These are phyloP conservation scores for Tillus elongatus DNA, from an alignment of 2,888 invertebrate genomes.

Conservation along the genomic window DNA sequence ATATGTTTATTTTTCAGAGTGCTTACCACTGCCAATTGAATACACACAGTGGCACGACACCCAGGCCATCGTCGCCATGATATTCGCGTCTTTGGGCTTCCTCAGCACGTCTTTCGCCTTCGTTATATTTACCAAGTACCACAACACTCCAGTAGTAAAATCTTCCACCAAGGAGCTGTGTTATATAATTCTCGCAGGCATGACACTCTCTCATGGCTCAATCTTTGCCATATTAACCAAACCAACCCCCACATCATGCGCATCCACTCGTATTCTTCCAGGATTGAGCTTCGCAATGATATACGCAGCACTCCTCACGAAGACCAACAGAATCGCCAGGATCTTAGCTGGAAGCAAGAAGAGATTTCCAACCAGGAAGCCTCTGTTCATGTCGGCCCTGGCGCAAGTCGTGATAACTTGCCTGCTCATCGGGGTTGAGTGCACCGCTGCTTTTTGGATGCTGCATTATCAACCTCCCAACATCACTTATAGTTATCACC, in stretches of 20 bases:
- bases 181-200: conserved; percentile 60
- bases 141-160: conserved; percentile 71
- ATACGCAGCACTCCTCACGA: conserved; percentile 64
- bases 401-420: conserved; percentile 55
- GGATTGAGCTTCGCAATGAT: conserved; percentile 50
- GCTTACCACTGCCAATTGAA: conserved; percentile 52
- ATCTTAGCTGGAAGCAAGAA: conserved; percentile 66
- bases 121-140: conserved; percentile 54
- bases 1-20: conserved; percentile 43
- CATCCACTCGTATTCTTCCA: conserved; percentile 27
- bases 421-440: conserved; percentile 57
- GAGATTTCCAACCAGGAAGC: conserved; percentile 59
- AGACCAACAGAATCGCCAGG: conserved; percentile 68
- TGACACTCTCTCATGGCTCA: conserved; percentile 48
- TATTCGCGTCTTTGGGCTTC: conserved; percentile 54
- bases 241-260: conserved; percentile 50
- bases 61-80: conserved; percentile 53
- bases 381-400: conserved; percentile 53
- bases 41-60: conserved; percentile 54
- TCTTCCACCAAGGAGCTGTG: conserved; percentile 56
- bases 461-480: conserved; percentile 52
- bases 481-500: conserved; percentile 46
- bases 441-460: conserved; percentile 52
- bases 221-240: conserved; percentile 58
- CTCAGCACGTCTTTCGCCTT: conserved; percentile 52